phyloP scores from a whole-genome alignment of 2,888 invertebrate species.

The Archips xylosteana region DNA sequence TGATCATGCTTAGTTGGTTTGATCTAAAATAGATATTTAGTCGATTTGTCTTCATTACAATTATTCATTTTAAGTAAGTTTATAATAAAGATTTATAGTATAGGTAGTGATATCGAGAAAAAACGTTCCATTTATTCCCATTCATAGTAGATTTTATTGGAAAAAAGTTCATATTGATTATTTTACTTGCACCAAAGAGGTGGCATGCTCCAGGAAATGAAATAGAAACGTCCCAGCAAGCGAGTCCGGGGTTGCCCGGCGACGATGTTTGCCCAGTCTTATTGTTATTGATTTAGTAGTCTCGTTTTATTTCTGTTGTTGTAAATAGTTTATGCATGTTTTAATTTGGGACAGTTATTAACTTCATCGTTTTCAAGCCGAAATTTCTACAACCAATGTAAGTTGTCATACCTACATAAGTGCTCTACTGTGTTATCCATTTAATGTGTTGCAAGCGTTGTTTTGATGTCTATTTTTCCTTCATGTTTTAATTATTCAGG shows the following conservation, averaged over 20 bases:
- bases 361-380: neutral
- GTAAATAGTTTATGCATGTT: constrained; percentile 4
- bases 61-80: too few species aligned
- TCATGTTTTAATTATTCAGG: constrained; percentile 12
- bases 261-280: constrained; percentile 7
- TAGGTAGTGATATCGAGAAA: too few species aligned
- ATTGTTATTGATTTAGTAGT: constrained; percentile 5
- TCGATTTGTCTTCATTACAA: too few species aligned
- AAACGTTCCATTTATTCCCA: too few species aligned
- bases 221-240: neutral
- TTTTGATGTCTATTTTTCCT: neutral
- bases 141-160: too few species aligned
- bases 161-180: constrained; percentile 7
- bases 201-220: neutral
- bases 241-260: constrained; percentile 1
- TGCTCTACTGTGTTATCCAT: neutral
- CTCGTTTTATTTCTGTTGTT: constrained; percentile 1
- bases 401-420: neutral
- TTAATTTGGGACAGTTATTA: neutral
- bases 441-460: neutral
- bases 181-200: constrained; percentile 9
- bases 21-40: too few species aligned
- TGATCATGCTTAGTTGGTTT: too few species aligned
- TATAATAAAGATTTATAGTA: too few species aligned
- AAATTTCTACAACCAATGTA: constrained; percentile 5